Evolutionary conservation across 2,113 vertebrate species (phyloP).

Genomic region (Siphamia tubifer): DNA sequence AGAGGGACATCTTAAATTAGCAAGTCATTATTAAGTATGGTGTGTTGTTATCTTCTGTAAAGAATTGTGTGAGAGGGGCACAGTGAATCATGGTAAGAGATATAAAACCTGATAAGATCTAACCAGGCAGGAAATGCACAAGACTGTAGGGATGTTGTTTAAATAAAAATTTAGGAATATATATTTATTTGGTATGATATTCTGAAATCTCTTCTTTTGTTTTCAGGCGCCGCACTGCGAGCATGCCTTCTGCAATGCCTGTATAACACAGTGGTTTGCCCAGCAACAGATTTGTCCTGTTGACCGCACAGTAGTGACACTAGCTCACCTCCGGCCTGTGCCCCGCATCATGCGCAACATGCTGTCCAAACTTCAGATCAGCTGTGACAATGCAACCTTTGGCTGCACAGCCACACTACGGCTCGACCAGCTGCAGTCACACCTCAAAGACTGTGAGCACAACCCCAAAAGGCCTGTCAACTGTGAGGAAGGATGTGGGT

Average conservation of each 20-base stretch:
- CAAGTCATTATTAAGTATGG: no score
- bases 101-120: no score
- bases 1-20: no score
- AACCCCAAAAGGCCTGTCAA: constrained; percentile 96
- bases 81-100: no score
- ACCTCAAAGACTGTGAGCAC: constrained; percentile 97
- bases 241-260: constrained; percentile 99
- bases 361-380: constrained; percentile 97
- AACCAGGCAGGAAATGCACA: no score
- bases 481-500: constrained; percentile 98
- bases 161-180: background rate
- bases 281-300: constrained; percentile 99
- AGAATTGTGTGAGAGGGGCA: no score
- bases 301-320: constrained; percentile 96
- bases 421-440: constrained; percentile 94
- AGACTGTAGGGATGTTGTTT: no score
- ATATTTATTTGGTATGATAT: background rate
- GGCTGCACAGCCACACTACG: constrained; percentile 93
- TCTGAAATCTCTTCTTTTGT: background rate
- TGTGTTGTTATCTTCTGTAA: no score
- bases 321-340: constrained; percentile 95
- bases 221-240: constrained; percentile 95
- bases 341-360: constrained; percentile 99
- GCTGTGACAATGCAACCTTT: constrained; percentile 94
- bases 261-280: constrained; percentile 98